Evolutionary conservation across 2,888 invertebrate species (phyloP).

Genomic region (Acanthococcus lagerstroemiae): DNA sequence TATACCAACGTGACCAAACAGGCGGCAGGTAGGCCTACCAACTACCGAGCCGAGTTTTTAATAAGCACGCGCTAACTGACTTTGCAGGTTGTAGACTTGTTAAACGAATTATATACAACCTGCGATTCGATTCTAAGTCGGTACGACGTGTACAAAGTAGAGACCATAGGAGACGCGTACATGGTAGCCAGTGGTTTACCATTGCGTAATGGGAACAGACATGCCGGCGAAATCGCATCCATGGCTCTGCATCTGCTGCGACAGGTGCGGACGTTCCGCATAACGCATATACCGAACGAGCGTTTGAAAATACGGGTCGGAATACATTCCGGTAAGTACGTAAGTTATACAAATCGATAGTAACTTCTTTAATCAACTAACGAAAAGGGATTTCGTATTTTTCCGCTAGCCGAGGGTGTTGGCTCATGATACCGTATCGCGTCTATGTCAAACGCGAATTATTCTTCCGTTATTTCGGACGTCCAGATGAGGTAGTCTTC

Average conservation of each 20-base stretch:
- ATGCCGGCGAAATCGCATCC: conserved; percentile 70
- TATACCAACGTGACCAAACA: too few species aligned
- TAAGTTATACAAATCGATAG: neutral
- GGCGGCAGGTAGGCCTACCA: too few species aligned
- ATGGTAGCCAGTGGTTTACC: conserved; percentile 69
- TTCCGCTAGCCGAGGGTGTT: too few species aligned
- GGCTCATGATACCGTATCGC: too few species aligned
- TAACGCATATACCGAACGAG: conserved; percentile 57
- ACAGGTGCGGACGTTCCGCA: conserved; percentile 57
- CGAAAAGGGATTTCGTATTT: too few species aligned
- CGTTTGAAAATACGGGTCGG: conserved; percentile 62
- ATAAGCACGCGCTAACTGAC: neutral
- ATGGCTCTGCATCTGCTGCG: conserved; percentile 64
- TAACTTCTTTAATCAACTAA: neutral
- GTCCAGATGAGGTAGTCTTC: too few species aligned
- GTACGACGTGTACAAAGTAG: conserved; percentile 82
- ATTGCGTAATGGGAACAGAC: conserved; percentile 58
- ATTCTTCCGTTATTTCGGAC: too few species aligned
- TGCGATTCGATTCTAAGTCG: conserved; percentile 79
- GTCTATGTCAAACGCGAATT: too few species aligned
- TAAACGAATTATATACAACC: conserved; percentile 79
- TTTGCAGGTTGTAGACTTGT: conserved; percentile 65
- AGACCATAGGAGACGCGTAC: too few species aligned
- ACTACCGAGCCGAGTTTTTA: neutral
- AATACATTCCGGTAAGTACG: conserved; percentile 50